These are phyloP conservation scores for Dysmachus trigonus DNA, from an alignment of 2,888 invertebrate species.

Conservation along the genomic window DNA sequence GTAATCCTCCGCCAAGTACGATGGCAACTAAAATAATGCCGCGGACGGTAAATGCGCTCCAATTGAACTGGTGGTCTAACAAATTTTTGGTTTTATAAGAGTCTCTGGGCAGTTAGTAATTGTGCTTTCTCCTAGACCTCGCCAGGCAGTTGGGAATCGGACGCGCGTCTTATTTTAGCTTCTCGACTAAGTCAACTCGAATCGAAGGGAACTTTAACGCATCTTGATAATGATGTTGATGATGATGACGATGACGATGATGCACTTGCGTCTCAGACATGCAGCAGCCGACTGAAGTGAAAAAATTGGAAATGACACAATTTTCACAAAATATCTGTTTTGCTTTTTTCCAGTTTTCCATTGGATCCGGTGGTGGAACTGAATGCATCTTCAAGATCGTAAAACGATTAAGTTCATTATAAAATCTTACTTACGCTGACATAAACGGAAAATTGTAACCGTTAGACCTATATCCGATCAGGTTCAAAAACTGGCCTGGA, in stretches of 20 bases:
- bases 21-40: neutral
- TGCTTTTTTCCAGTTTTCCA: neutral
- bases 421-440: neutral
- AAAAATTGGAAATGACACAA: slow-evolving; percentile 15
- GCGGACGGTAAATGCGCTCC: neutral
- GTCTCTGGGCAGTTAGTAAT: neutral
- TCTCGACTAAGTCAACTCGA: no score
- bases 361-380: neutral
- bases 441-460: slow-evolving; percentile 14
- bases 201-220: neutral
- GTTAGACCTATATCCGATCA: slow-evolving; percentile 7
- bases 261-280: neutral
- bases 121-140: slow-evolving; percentile 18
- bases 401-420: neutral
- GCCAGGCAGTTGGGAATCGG: neutral
- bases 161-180: neutral
- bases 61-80: slow-evolving; percentile 1
- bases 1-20: neutral
- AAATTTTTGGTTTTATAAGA: slow-evolving; percentile 2
- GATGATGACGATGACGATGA: neutral
- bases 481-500: neutral
- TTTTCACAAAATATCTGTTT: slow-evolving; percentile 4
- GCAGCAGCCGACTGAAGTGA: slow-evolving; percentile 11
- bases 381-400: neutral
- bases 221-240: neutral